A percentile compares a stretch with the other conserved stretches of the same genome.
phyloP scores from a whole-genome alignment of 2,113 vertebrate species.

The Himantopus leucocephalus region DNA sequence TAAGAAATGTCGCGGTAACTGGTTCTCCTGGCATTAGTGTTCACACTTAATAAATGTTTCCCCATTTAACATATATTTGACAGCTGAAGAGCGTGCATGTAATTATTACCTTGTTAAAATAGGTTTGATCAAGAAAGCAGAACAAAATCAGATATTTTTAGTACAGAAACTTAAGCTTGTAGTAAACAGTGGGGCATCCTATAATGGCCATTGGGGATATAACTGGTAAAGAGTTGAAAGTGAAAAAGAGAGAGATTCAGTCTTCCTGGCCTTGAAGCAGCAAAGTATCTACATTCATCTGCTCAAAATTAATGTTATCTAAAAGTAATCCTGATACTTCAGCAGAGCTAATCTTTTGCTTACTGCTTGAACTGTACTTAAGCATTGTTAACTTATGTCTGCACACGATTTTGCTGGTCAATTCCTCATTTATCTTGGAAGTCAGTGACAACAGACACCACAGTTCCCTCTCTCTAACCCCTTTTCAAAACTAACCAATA shows the following conservation, averaged over 20 bases:
- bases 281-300: neutral
- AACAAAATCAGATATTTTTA: conserved; percentile 9
- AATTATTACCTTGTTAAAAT: conserved; percentile 26
- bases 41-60: neutral
- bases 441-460: neutral
- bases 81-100: neutral
- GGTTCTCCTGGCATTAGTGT: neutral
- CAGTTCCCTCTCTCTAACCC: neutral
- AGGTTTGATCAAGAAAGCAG: neutral
- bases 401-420: neutral
- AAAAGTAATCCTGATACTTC: neutral
- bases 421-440: neutral
- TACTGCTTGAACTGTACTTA: neutral
- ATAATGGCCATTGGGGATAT: neutral
- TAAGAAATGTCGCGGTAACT: neutral
- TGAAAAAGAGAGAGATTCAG: neutral
- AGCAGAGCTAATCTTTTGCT: neutral
- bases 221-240: neutral
- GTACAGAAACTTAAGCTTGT: neutral
- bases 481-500: neutral
- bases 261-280: neutral
- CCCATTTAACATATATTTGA: conserved; percentile 11
- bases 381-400: neutral
- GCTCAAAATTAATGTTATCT: neutral
- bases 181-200: neutral